Evolutionary conservation across 2,797 vertebrate genomes (phyloP), one percentile per base, ranked within the genome.

Genomic region (Scarus forsteni): DNA sequence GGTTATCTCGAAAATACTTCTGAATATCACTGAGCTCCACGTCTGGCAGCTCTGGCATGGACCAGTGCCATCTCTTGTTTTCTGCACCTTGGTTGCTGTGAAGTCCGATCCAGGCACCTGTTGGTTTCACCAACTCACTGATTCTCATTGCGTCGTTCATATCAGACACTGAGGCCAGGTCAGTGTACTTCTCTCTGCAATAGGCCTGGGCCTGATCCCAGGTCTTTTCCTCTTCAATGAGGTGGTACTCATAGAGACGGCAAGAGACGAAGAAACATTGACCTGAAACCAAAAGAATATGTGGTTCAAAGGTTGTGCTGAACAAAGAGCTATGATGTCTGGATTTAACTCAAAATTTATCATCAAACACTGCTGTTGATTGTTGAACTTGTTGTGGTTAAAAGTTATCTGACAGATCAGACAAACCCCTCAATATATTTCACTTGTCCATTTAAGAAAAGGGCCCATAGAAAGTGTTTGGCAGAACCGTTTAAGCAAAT

Each of bases 101-200:
- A 39, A 85, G 54, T 18, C 84, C 86, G 9, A 85, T 86, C 89
- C 89, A 88, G 36, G 61, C 74, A 19, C n/a, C 65, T 1, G 0
- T 8, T 36, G 13, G 0, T 15, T 3, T 5, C 5, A 15, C 12
- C 7, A 36, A 15, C 0, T 36, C 7, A 0, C 0, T 1, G 27
- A 84, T n/a, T 10, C 13, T 75, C 6, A 34, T 2, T 15, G 55
- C 1, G 45, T 81, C 66, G 7, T 16, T 1, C 55, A 15, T 15
- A 58, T 43, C 0, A 12, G 12, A 42, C 46, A 86, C 42, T 36
- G 61, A 76, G 48, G 74, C 85, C 81, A 89, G 63, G 42, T 81
- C 79, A 3, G 69, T 72, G 61, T 48, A 34, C 0, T 42, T 1
- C 0, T 2, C 0, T 60, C 39, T 71, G 14, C 86, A 88, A 50